A percentile compares a stretch with the other conserved stretches of the same genome.
Evolutionary conservation across 2,113 vertebrate genomes (phyloP).

Genomic region (Oreocharis arfaki): DNA sequence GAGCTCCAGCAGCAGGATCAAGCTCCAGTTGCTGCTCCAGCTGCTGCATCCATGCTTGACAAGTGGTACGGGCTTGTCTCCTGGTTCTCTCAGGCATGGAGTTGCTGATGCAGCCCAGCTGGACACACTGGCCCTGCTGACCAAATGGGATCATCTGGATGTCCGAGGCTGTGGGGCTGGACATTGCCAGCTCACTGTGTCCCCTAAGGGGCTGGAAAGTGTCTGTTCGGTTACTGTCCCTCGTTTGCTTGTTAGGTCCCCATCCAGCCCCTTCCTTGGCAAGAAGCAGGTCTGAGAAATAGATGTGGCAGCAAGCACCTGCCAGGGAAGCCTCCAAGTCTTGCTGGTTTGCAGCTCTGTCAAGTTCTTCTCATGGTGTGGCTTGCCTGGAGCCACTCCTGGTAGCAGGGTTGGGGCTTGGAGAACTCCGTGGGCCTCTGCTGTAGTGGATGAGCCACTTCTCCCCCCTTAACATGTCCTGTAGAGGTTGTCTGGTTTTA

Average conservation of each 20-base stretch:
- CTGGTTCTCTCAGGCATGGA: not conserved
- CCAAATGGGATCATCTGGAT: not conserved
- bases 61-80: not conserved
- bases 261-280: not conserved
- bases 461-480: fast-evolving
- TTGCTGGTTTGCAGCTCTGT: not conserved
- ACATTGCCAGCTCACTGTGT: not conserved
- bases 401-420: not conserved
- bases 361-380: not conserved
- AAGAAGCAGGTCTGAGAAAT: not conserved
- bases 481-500: not conserved
- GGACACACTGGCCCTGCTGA: fast-evolving
- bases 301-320: not conserved
- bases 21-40: not conserved
- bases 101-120: not conserved
- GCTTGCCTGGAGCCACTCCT: not conserved
- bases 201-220: not conserved
- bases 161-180: not conserved
- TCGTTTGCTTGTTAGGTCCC: not conserved
- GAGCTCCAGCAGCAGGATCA: not conserved
- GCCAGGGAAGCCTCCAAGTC: not conserved
- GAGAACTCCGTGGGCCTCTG: not conserved
- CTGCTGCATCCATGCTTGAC: not conserved
- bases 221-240: not conserved
- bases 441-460: not conserved